Conservation (phyloP, 2,888 invertebrate species). For the Parnassius glacialis region DNA sequence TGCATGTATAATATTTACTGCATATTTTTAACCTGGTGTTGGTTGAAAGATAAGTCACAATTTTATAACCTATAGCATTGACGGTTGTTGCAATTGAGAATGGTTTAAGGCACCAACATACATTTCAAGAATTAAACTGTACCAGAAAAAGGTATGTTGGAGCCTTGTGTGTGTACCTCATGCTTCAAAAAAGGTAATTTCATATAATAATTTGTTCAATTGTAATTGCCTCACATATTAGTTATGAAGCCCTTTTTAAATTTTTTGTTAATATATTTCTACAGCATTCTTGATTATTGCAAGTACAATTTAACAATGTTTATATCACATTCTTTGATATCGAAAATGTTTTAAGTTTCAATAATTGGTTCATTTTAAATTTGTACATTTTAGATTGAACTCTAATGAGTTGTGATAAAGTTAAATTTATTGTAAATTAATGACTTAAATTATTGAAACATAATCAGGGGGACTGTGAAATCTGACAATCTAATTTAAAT, state of each 20-base stretch:
- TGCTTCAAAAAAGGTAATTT: conserved; percentile 4
- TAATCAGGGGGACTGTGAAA: too few relatives aligned
- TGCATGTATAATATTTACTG: conserved; percentile 11
- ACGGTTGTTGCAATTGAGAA: not conserved
- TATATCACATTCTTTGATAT: conserved; percentile 18
- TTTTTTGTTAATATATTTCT: not conserved
- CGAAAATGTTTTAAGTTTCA: conserved; percentile 25
- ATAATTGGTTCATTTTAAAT: conserved; percentile 30
- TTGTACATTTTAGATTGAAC: too few relatives aligned
- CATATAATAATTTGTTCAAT: not conserved
- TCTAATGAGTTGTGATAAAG: too few relatives aligned
- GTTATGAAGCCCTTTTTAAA: not conserved
- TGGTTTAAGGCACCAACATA: conserved; percentile 6
- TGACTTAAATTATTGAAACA: too few relatives aligned
- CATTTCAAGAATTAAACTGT: not conserved
- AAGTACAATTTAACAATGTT: not conserved
- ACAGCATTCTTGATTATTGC: not conserved
- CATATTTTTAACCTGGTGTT: conserved; percentile 15
- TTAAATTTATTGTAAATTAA: too few relatives aligned
- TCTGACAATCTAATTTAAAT: too few relatives aligned
- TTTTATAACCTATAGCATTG: conserved; percentile 21
- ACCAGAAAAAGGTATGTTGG: not conserved
- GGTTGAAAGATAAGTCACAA: conserved; percentile 6
- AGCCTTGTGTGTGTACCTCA: not conserved
- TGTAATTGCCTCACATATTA: conserved; percentile 1